These are phyloP conservation scores for Sicus ferrugineus DNA, from an alignment of 2,888 invertebrate genomes.

Conservation along the genomic window DNA sequence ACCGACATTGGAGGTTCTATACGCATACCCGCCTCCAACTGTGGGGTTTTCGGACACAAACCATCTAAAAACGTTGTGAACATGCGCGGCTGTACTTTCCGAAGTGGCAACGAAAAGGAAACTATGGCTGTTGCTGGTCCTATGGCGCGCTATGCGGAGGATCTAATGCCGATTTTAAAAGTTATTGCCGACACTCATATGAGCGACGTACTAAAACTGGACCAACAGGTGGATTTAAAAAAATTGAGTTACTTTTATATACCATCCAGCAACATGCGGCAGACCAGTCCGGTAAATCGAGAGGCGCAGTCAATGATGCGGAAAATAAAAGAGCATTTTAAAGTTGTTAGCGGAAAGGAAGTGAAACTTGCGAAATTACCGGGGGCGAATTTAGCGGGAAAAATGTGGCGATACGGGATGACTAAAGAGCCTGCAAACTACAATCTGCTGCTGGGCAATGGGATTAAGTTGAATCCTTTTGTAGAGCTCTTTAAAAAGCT, in stretches of 20 bases:
- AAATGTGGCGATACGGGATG: slow-evolving; percentile 82
- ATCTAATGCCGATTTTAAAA: slow-evolving; percentile 80
- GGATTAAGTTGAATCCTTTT: slow-evolving; percentile 67
- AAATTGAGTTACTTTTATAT: slow-evolving; percentile 80
- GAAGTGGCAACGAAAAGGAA: slow-evolving; percentile 73
- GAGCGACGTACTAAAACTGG: slow-evolving; percentile 68
- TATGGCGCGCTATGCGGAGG: slow-evolving; percentile 78
- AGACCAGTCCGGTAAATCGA: slow-evolving; percentile 74
- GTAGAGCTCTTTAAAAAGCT: slow-evolving; percentile 71
- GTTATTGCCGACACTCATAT: slow-evolving; percentile 66
- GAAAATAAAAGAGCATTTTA: slow-evolving; percentile 66
- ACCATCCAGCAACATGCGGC: slow-evolving; percentile 75
- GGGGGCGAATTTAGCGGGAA: slow-evolving; percentile 66
- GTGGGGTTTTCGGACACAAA: slow-evolving; percentile 87
- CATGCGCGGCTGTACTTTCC: slow-evolving; percentile 73
- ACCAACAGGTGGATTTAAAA: slow-evolving; percentile 71
- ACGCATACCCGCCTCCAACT: slow-evolving; percentile 86
- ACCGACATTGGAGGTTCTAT: slow-evolving; percentile 97
- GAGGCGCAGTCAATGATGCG: slow-evolving; percentile 73
- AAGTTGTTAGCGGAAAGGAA: slow-evolving; percentile 54
- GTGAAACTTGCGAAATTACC: slow-evolving; percentile 56
- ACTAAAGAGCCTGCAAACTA: slow-evolving; percentile 74
- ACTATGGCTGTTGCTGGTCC: slow-evolving; percentile 88
- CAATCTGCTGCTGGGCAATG: slow-evolving; percentile 71
- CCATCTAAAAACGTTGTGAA: slow-evolving; percentile 71